These are phyloP conservation scores for Lithodes maja DNA, from an alignment of 2,888 invertebrate genomes.

Conservation along the genomic window DNA sequence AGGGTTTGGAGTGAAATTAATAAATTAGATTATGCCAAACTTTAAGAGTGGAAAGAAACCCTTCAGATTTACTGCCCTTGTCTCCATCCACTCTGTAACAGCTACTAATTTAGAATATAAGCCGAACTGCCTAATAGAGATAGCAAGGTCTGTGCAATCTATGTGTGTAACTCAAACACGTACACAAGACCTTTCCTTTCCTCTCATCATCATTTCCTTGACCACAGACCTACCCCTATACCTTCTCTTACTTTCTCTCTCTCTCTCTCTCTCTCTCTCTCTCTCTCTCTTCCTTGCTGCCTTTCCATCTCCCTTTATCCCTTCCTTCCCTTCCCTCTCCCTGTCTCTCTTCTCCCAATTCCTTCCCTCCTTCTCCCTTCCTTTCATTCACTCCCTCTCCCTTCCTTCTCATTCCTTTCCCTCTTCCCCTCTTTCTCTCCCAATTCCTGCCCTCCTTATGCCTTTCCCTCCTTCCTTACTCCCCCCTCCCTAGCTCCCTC, in stretches of 20 bases:
- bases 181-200: background rate
- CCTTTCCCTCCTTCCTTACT: background rate
- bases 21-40: too few species aligned
- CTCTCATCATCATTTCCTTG: background rate
- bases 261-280: background rate
- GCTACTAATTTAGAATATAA: too few species aligned
- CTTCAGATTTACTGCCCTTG: too few species aligned
- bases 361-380: background rate
- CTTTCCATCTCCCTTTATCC: background rate
- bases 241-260: background rate
- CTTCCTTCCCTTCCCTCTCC: background rate
- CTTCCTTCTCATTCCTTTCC: background rate
- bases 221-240: background rate
- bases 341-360: background rate
- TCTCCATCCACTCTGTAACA: too few species aligned
- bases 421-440: background rate
- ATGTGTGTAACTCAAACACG: too few species aligned
- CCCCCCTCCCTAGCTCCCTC: background rate
- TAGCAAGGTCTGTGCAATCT: too few species aligned
- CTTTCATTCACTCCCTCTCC: too few species aligned
- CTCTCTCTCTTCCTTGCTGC: conserved; percentile 1
- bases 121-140: too few species aligned
- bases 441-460: background rate
- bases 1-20: too few species aligned
- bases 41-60: too few species aligned